phyloP scores from a whole-genome alignment of 1,140 invertebrate genomes.

The Penaeus indicus region DNA sequence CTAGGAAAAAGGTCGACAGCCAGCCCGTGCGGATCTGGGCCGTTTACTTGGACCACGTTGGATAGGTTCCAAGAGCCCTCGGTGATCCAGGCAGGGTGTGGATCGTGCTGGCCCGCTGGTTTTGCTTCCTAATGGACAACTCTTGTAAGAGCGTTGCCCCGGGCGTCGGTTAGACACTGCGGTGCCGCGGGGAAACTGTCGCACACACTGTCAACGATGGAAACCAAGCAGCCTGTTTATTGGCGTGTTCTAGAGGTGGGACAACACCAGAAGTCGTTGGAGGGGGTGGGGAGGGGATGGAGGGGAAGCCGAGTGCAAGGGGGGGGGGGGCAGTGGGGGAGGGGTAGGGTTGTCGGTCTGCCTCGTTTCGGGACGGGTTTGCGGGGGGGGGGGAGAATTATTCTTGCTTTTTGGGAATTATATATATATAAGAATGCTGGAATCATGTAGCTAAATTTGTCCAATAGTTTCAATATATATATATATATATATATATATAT shows the following conservation, averaged over 20 bases:
- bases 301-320: not conserved
- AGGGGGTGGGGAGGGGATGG: not conserved
- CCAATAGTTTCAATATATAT: not conserved
- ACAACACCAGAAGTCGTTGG: slow-evolving; percentile 13
- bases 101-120: slow-evolving; percentile 21
- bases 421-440: too few relatives aligned
- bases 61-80: slow-evolving; percentile 50
- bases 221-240: slow-evolving; percentile 58
- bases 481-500: slow-evolving; percentile 12
- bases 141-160: slow-evolving; percentile 53
- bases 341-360: not conserved
- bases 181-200: slow-evolving; percentile 56
- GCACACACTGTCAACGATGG: slow-evolving; percentile 50
- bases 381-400: too few relatives aligned
- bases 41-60: slow-evolving; percentile 33
- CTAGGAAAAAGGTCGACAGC: too few relatives aligned
- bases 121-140: slow-evolving; percentile 59
- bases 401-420: too few relatives aligned
- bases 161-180: slow-evolving; percentile 29
- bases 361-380: too few relatives aligned
- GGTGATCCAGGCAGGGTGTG: slow-evolving; percentile 40
- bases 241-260: slow-evolving; percentile 30
- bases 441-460: too few relatives aligned
- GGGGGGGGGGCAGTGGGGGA: not conserved
- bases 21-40: not conserved